phyloP scores from a whole-genome alignment of 1,140 invertebrate species.

The Dreissena rostriformis region DNA sequence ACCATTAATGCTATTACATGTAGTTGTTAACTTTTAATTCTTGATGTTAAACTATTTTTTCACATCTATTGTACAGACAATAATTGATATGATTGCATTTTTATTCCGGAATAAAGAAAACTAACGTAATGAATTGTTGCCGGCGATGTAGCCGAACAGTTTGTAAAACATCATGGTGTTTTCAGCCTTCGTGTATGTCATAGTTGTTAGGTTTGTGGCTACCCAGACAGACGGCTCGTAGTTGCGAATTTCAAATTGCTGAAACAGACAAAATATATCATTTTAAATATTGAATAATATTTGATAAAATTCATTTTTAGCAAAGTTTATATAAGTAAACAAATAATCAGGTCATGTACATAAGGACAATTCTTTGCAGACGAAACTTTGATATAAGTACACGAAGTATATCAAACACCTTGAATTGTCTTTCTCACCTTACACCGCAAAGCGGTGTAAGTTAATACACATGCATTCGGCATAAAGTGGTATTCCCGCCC shows the following conservation, averaged over 20 bases:
- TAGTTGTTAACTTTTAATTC: too few species aligned
- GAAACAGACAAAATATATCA: not conserved
- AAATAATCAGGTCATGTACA: not conserved
- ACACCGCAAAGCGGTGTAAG: too few species aligned
- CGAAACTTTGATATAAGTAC: not conserved
- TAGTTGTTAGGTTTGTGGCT: conserved; percentile 65
- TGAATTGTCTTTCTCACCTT: not conserved
- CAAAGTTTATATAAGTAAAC: not conserved
- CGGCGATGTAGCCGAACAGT: conserved; percentile 77
- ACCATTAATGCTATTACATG: too few species aligned
- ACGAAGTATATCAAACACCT: not conserved
- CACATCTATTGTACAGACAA: too few species aligned
- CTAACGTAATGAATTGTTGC: conserved; percentile 70
- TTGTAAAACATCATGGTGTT: conserved; percentile 68
- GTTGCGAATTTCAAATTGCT: conserved; percentile 70
- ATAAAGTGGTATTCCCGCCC: not conserved
- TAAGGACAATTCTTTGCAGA: not conserved
- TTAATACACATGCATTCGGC: too few species aligned
- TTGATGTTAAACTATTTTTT: too few species aligned
- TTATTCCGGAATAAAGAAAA: not conserved
- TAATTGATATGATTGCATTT: too few species aligned
- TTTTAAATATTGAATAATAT: not conserved
- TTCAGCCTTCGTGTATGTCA: conserved; percentile 58
- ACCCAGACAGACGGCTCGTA: conserved; percentile 77
- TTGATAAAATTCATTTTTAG: not conserved